Conservation (phyloP, 2,888 invertebrate genomes). For the Aporophyla nigra region DNA sequence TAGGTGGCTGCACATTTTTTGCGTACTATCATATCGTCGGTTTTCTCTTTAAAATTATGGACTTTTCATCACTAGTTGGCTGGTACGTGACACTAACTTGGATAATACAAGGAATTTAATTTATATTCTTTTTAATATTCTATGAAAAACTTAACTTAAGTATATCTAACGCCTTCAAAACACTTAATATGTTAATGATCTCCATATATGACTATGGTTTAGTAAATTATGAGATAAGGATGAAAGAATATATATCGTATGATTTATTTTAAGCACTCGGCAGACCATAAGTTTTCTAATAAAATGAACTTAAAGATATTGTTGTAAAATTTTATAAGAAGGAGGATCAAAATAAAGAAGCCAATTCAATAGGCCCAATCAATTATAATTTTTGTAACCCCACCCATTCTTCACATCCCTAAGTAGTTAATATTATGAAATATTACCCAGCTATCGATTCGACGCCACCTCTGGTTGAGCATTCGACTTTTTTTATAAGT, state of each 20-base stretch:
- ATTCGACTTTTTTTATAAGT: constrained; percentile 76
- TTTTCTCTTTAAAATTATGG: constrained; percentile 22
- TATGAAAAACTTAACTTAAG: constrained; percentile 2
- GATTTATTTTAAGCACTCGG: constrained; percentile 48
- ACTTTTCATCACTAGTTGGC: neutral
- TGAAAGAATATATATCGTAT: constrained; percentile 13
- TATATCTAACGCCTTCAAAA: constrained; percentile 26
- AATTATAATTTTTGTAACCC: constrained; percentile 83
- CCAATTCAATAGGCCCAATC: constrained; percentile 78
- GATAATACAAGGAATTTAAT: constrained; percentile 20
- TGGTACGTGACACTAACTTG: neutral
- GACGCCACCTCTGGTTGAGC: constrained; percentile 71
- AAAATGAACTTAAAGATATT: constrained; percentile 40
- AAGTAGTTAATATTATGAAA: constrained; percentile 90
- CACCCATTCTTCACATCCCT: constrained; percentile 86
- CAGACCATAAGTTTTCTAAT: constrained; percentile 13
- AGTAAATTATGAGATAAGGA: constrained; percentile 29
- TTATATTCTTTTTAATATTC: constrained; percentile 25
- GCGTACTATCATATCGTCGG: constrained; percentile 32
- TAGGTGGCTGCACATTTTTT: constrained; percentile 76
- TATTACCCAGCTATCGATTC: constrained; percentile 84
- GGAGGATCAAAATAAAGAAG: constrained; percentile 72
- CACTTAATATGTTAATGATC: constrained; percentile 55
- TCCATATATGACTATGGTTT: constrained; percentile 31
- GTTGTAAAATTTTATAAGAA: constrained; percentile 62